Evolutionary conservation across 2,888 invertebrate species (phyloP), one percentile per base, ranked within the genome.

Genomic region (Drosophila neonasuta): DNA sequence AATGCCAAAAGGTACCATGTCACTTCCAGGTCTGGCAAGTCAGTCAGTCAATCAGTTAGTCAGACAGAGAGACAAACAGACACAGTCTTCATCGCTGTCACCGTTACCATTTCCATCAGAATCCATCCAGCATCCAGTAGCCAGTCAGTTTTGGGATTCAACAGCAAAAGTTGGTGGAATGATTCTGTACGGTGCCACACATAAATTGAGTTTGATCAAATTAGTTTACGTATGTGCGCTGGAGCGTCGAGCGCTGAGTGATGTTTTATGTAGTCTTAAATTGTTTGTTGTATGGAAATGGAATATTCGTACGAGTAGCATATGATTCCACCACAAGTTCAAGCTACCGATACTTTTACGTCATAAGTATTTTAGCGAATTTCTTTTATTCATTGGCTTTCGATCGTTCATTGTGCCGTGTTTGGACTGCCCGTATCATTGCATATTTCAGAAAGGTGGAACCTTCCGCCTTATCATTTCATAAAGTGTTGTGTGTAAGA

Each of bases 191-290:
- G n/a, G 24, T 44, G 49, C 52, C 68, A 58, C 63, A 71, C 65
- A 66, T 68, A 74, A 77, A 86, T 82, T 83, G 67, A 86, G 78
- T 82, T 74, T 86, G 71, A 86, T 83, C 71, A 80, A 74, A 82
- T 83, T 86, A 78, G 68, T 71, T 68, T 77, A 59, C 62, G 70
- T 77, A 59, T 64, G 70, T 77, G 77, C 60, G 51, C 44, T 56
- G 64, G 49, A 68, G 64, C 63, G 77, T 41, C 54, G 51, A 61
- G 36, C 44, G 41, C 56, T 50, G 45, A 54, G 56, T 62, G 59
- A 54, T 65, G 59, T 69, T 77, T 59, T 60, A 67, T 68, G 67
- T 58, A 45, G 55, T 61, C 76, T 76, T 58, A 61, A 68, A 68
- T 64, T 76, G 63, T 76, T 76, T 58, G 51, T 50, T 36, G 54